Evolutionary conservation across 2,888 invertebrate genomes (phyloP).

Genomic region (Pristionchus exspectatus): DNA sequence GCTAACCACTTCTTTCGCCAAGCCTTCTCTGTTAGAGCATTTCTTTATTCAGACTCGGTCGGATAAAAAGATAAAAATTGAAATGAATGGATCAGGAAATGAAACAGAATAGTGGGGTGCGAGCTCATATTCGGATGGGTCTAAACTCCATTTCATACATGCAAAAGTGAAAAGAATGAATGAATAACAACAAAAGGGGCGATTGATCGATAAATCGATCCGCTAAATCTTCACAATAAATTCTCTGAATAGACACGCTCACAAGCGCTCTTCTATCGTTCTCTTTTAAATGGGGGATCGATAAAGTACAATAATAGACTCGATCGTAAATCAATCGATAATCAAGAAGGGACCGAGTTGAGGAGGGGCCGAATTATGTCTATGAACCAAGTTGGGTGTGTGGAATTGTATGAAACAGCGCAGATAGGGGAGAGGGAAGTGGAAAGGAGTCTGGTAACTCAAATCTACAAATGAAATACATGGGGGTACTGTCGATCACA

Average conservation of each 20-base stretch:
- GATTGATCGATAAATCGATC: slow-evolving; percentile 31
- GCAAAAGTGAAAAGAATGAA: slow-evolving; percentile 41
- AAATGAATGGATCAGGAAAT: slow-evolving; percentile 52
- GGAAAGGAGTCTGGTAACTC: slow-evolving; percentile 14
- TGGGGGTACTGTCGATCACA: not conserved
- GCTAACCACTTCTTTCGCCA: not conserved
- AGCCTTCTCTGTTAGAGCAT: not conserved
- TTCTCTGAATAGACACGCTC: slow-evolving; percentile 48
- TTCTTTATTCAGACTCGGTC: slow-evolving; percentile 52
- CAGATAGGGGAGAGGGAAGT: not conserved
- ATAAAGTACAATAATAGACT: not conserved
- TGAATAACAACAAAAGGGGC: slow-evolving; percentile 11
- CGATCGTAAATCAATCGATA: slow-evolving; percentile 35
- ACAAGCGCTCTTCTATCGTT: slow-evolving; percentile 29
- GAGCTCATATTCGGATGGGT: not conserved
- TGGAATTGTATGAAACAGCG: slow-evolving; percentile 50
- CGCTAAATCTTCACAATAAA: not conserved
- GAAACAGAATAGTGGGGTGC: slow-evolving; percentile 1
- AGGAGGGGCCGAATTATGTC: slow-evolving; percentile 25
- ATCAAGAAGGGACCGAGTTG: not conserved
- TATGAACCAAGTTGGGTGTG: slow-evolving; percentile 41
- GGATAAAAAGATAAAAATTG: slow-evolving; percentile 28
- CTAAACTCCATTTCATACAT: slow-evolving; percentile 23
- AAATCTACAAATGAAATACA: slow-evolving; percentile 31
- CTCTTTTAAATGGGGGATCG: not conserved